A percentile compares a stretch with the other conserved stretches of the same genome.
Evolutionary conservation across 2,113 vertebrate genomes (phyloP).

Genomic region (Saccopteryx leptura): DNA sequence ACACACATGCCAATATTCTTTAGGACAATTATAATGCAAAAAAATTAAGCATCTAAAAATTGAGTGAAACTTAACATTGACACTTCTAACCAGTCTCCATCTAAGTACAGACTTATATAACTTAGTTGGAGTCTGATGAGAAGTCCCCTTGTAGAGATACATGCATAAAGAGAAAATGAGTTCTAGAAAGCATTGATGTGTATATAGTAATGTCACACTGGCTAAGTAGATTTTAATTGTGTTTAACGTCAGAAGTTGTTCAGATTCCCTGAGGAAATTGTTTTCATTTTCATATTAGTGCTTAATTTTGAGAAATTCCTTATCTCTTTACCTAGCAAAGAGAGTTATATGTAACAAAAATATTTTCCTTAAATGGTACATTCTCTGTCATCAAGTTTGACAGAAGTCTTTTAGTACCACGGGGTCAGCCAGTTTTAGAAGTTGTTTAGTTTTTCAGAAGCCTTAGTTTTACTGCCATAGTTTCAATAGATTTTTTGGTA

Average conservation of each 20-base stretch:
- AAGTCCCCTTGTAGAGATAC: neutral
- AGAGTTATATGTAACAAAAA: neutral
- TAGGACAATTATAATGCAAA: constrained; percentile 20
- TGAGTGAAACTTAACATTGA: neutral
- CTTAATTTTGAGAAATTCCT: constrained; percentile 55
- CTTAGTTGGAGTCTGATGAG: neutral
- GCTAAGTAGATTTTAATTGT: constrained; percentile 48
- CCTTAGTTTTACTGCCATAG: constrained; percentile 20
- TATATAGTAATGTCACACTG: neutral
- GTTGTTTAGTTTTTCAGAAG: constrained; percentile 59
- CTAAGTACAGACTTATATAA: neutral
- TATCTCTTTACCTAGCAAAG: constrained; percentile 3
- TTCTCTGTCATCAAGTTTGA: neutral
- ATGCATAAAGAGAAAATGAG: neutral
- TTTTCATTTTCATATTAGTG: constrained; percentile 30
- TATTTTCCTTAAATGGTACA: constrained; percentile 54
- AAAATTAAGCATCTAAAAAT: constrained; percentile 22
- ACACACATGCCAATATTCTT: neutral
- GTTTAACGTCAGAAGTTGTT: constrained; percentile 56
- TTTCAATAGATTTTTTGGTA: neutral
- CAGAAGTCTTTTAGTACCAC: constrained; percentile 12
- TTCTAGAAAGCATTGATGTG: neutral
- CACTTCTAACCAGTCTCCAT: neutral
- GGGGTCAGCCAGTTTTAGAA: neutral
- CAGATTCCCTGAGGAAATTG: constrained; percentile 43